Conservation (phyloP, 1,140 invertebrate species). For the Hermatobates lingyangjiaoensis region DNA sequence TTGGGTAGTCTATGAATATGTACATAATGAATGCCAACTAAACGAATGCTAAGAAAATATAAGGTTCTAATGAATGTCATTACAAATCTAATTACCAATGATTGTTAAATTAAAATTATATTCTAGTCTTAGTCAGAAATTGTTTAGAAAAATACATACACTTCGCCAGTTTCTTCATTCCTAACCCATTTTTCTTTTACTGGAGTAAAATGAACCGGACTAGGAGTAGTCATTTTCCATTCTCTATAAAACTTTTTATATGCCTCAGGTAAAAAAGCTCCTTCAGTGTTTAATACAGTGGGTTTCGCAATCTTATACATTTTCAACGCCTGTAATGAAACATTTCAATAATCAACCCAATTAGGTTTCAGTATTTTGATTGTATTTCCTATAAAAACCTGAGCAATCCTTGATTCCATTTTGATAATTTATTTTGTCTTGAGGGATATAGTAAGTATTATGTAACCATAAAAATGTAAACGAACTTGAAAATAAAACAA, state of each 20-base stretch:
- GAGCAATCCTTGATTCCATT: too few relatives aligned
- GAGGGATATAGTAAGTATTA: too few relatives aligned
- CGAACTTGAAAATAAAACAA: too few relatives aligned
- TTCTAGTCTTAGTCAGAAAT: neutral
- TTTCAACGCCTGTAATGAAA: too few relatives aligned
- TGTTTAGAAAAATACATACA: constrained; percentile 27
- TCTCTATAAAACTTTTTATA: constrained; percentile 78
- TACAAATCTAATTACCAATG: neutral
- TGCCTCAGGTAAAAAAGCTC: constrained; percentile 50
- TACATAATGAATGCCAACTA: neutral
- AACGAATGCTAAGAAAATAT: neutral
- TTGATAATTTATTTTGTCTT: too few relatives aligned
- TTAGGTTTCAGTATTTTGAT: too few relatives aligned
- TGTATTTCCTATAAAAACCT: too few relatives aligned
- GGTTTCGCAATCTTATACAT: constrained; percentile 11
- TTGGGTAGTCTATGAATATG: neutral
- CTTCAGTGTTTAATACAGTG: constrained; percentile 17
- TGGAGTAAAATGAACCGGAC: constrained; percentile 70
- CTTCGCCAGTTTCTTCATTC: constrained; percentile 48
- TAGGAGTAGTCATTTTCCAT: constrained; percentile 51
- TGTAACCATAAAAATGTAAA: too few relatives aligned
- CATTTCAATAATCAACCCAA: too few relatives aligned
- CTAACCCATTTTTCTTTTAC: constrained; percentile 49
- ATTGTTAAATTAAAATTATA: neutral
- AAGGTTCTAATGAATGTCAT: neutral